These are phyloP conservation scores for Dipodomys merriami DNA, from an alignment of 2,113 vertebrate genomes.

Conservation along the genomic window DNA sequence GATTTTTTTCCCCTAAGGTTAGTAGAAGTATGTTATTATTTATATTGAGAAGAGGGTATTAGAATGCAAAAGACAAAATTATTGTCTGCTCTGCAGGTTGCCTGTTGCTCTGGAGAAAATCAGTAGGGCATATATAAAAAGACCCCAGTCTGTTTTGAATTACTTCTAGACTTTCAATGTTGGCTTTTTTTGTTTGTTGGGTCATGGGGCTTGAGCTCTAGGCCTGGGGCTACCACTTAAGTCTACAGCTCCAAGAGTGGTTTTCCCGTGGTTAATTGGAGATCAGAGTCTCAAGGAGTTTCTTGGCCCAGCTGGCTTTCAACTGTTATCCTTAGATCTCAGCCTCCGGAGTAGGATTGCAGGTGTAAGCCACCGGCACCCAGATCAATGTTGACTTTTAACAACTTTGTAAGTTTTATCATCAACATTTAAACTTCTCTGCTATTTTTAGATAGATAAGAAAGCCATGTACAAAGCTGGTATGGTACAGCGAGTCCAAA, in stretches of 20 bases:
- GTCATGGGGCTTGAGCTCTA: too few species aligned
- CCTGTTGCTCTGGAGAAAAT: neutral
- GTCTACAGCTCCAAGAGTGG: too few species aligned
- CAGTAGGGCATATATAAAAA: neutral
- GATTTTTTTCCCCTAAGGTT: neutral
- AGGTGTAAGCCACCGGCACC: too few species aligned
- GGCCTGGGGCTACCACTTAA: too few species aligned
- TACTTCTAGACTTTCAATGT: neutral
- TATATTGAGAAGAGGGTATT: constrained; percentile 7
- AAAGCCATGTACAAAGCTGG: constrained; percentile 98
- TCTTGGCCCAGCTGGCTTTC: too few species aligned
- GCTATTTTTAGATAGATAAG: constrained; percentile 95
- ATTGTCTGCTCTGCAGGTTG: neutral
- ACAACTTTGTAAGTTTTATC: constrained; percentile 8
- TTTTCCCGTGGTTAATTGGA: too few species aligned
- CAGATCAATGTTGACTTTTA: constrained; percentile 1
- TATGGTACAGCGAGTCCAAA: constrained; percentile 98
- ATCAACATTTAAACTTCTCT: constrained; percentile 6
- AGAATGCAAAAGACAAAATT: neutral
- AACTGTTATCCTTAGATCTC: too few species aligned
- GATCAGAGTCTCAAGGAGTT: too few species aligned
- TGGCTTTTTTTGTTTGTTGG: neutral
- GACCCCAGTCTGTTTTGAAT: neutral
- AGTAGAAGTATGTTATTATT: neutral
- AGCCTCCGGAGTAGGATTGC: too few species aligned